Conservation (phyloP, 2,797 vertebrate species). For the Coluber constrictor region DNA sequence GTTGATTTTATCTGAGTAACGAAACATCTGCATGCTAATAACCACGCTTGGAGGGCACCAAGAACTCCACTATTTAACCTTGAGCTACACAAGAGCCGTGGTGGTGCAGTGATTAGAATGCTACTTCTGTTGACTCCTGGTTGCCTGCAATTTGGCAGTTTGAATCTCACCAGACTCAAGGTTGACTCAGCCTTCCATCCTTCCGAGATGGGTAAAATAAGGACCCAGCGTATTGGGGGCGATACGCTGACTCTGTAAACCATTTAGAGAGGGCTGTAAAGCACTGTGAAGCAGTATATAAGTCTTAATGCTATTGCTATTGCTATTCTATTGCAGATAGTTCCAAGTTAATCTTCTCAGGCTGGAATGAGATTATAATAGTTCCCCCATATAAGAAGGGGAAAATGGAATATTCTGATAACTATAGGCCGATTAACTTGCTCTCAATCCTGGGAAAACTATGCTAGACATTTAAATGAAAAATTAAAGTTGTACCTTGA, state of each 20-base stretch:
- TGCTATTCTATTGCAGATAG: background rate
- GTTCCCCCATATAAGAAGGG: background rate
- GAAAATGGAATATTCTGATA: background rate
- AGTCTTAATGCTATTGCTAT: too few relatives aligned
- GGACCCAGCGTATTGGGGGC: too few relatives aligned
- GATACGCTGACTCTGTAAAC: too few relatives aligned
- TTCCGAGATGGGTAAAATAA: too few relatives aligned
- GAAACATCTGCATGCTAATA: background rate
- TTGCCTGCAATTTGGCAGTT: background rate
- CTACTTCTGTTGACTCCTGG: background rate
- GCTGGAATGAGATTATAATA: background rate
- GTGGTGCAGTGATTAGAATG: background rate
- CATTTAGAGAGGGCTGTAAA: too few relatives aligned
- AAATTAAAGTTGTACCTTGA: background rate
- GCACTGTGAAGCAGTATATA: too few relatives aligned
- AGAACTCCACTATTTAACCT: background rate
- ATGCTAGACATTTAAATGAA: background rate
- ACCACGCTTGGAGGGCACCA: background rate
- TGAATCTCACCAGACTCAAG: background rate
- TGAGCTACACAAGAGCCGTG: background rate
- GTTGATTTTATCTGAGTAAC: background rate
- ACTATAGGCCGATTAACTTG: background rate
- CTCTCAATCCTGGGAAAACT: background rate
- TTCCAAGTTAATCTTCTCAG: background rate
- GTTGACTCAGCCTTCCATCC: too few relatives aligned